A percentile compares a stretch with the other conserved stretches of the same genome.
phyloP scores from a whole-genome alignment of 1,140 invertebrate genomes.

The Scaptomyza graminum region DNA sequence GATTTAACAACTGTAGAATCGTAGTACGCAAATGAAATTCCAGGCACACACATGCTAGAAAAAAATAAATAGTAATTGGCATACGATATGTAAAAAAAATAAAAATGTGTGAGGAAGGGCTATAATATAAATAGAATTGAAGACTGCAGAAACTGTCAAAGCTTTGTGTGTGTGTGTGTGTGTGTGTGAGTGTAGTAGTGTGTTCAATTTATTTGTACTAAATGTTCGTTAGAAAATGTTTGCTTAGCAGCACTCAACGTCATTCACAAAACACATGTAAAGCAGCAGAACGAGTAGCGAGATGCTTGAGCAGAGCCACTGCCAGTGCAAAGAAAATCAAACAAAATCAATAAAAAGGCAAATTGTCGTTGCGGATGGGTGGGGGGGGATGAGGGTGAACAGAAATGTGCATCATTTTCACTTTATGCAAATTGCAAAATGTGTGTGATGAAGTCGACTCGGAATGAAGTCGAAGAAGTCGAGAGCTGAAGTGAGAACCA shows the following conservation, averaged over 20 bases:
- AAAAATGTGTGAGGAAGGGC: neutral
- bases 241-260: constrained; percentile 81
- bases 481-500: constrained; percentile 21
- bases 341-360: constrained; percentile 80
- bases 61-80: constrained; percentile 70
- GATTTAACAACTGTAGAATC: constrained; percentile 43
- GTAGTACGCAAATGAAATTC: constrained; percentile 67
- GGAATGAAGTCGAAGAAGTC: neutral
- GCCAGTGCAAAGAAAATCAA: constrained; percentile 63
- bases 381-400: constrained; percentile 27
- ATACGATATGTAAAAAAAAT: constrained; percentile 70
- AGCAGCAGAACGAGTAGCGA: constrained; percentile 45
- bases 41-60: constrained; percentile 39
- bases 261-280: constrained; percentile 79
- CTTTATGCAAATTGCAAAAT: constrained; percentile 81
- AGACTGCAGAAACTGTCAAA: constrained; percentile 22
- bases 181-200: too few species aligned
- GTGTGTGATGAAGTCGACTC: constrained; percentile 73
- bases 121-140: constrained; percentile 30
- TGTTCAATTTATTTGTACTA: constrained; percentile 78
- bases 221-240: constrained; percentile 83
- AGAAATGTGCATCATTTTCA: constrained; percentile 82
- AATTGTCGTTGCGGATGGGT: constrained; percentile 61
- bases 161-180: too few species aligned
- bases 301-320: constrained; percentile 45